Evolutionary conservation across 2,113 vertebrate species (phyloP), one percentile per base, ranked within the genome.

Genomic region (Calonectris borealis): DNA sequence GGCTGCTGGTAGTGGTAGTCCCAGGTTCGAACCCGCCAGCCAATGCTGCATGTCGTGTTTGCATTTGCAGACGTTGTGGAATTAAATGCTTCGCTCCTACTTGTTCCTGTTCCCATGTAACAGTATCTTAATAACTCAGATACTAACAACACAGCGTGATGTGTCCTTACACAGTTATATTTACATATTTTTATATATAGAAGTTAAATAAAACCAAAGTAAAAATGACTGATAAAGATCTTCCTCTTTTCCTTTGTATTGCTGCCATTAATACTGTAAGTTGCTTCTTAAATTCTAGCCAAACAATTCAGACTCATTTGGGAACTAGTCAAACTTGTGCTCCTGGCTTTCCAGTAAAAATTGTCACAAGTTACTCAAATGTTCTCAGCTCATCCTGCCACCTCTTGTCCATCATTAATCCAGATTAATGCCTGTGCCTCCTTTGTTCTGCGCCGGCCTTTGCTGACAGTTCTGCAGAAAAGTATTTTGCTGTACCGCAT

Each of bases 281-380:
- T 17, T 71, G 13, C 60, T 93, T 79, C 55, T 51, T 75, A 96
- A 90, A 95, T 52, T 84, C 29, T 46, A 79, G 84, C 48, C 51
- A 80, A 55, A 90, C 57, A 46, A 51, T 60, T 60, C 32, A 48
- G 40, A 12, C 84, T 87, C 10, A 2, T 79, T 90, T 84, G 34
- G 46, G 68, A 98, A 91, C 92, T 46, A 60, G 96, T 94, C 84
- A 94, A 73, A 97, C 96, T 82, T 60, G 96, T 70, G 24, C 44
- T 82, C 73, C 96, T 94, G 52, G 83, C 62, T 86, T 96, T 97
- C 90, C 88, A 91, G 77, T 84, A 88, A 93, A 96, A 92, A 90
- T 13, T 92, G 86, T 94, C 91, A 94, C 89, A 96, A 10, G 11
- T 70, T 88, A 68, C 52, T 89, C 27, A 51, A 51, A 88, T 83